Evolutionary conservation across 2,113 vertebrate species (phyloP).

Genomic region (Leptocoma aspasia): DNA sequence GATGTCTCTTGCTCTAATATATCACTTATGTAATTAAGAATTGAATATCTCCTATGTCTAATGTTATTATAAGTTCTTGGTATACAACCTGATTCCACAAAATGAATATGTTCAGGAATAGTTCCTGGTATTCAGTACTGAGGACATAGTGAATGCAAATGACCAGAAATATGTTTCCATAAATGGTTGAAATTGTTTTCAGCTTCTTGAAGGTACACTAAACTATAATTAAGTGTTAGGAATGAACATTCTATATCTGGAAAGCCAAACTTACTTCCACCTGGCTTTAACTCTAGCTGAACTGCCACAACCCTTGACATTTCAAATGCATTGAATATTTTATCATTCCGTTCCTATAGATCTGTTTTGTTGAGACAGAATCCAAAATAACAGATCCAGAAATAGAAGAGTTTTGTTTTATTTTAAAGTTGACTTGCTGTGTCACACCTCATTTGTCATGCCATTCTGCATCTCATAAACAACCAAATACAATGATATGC

Average conservation of each 20-base stretch:
- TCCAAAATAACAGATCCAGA: constrained; percentile 34
- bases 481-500: constrained; percentile 5
- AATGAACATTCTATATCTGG: not conserved
- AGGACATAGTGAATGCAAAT: not conserved
- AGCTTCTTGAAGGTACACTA: not conserved
- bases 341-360: constrained; percentile 28
- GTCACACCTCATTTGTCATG: constrained; percentile 36
- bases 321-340: constrained; percentile 46
- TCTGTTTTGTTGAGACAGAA: constrained; percentile 14
- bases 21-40: not conserved
- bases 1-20: not conserved
- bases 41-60: not conserved
- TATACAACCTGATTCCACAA: not conserved
- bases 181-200: not conserved
- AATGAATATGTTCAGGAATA: not conserved
- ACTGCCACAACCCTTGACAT: constrained; percentile 37
- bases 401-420: constrained; percentile 43
- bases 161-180: not conserved
- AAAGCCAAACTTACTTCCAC: not conserved
- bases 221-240: not conserved
- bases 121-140: not conserved
- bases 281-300: not conserved
- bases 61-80: rapidly evolving
- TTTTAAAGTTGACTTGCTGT: constrained; percentile 51
- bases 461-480: not conserved